Evolutionary conservation across 2,888 invertebrate species (phyloP), one percentile per base, ranked within the genome.

Genomic region (Tachina grossa): DNA sequence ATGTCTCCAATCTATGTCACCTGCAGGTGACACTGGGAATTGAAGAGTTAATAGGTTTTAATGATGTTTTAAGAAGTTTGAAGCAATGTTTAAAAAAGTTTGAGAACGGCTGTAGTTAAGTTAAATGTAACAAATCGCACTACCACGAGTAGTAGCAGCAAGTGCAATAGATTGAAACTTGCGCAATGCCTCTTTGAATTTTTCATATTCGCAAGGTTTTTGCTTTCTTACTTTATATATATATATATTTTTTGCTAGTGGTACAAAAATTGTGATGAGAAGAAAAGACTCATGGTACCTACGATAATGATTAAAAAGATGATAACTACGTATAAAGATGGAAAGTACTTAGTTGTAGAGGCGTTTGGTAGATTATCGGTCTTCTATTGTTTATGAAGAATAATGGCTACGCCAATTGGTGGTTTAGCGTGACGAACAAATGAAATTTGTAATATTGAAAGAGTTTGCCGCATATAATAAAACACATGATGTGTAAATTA

Each of bases 81-180:
- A n/a, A n/a, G 31, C 31, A 6, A 39, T n/a, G 9, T 59, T 9
- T n/a, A 51, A 63, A 61, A 82, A 55, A 22, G 57, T 76, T 76
- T 82, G 76, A 39, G 45, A n/a, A 14, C 5, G 47, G 11, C 53
- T 69, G 49, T 71, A 55, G 14, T 63, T 10, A 81, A 68, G 51
- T 59, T 83, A 65, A 65, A 83, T 77, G 76, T 83, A 83, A 59
- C 69, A 76, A 82, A 82, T 65, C 14, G 31, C 43, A 66, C 41
- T 47, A 59, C 16, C 59, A 16, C 4, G 71, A 59, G 43, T 45
- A 81, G 66, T 57, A 81, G 65, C 51, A 57, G 71, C 69, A 72
- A 83, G 77, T 83, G 83, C 79, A 82, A 79, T 79, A 85, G 75
- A 66, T 85, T 85, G 79, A 85, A 85, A 85, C 85, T 85, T 85